Evolutionary conservation across 2,797 vertebrate species (phyloP).

Genomic region (Pygocentrus nattereri): DNA sequence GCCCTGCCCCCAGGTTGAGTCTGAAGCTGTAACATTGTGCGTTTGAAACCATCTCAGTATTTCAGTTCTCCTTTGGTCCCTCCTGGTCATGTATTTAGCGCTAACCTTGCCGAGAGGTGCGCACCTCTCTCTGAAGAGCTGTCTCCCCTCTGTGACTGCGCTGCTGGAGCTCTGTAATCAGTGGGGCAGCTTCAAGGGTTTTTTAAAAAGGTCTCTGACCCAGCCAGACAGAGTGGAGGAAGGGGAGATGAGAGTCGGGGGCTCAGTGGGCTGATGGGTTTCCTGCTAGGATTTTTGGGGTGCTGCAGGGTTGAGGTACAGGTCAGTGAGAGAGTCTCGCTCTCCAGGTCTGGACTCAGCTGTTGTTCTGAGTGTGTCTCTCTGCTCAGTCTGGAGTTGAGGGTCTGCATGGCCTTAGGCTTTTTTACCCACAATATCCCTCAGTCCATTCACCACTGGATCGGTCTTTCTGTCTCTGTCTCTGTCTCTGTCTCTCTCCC

Average conservation of each 20-base stretch:
- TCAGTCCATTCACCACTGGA: too few species aligned
- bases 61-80: slow-evolving; percentile 31
- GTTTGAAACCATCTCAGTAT: slow-evolving; percentile 35
- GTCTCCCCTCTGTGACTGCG: slow-evolving; percentile 8
- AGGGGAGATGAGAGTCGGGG: not conserved
- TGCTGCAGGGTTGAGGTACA: slow-evolving; percentile 29
- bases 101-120: slow-evolving; percentile 53
- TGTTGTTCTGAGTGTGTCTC: not conserved
- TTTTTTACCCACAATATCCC: not conserved
- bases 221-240: not conserved
- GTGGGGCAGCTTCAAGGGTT: slow-evolving; percentile 33
- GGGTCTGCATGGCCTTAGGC: slow-evolving; percentile 36
- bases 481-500: too few species aligned
- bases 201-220: slow-evolving; percentile 33
- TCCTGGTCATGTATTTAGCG: slow-evolving; percentile 27
- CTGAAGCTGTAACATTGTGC: slow-evolving; percentile 24
- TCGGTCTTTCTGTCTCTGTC: too few species aligned
- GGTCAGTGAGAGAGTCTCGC: slow-evolving; percentile 25
- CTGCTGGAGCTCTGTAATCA: slow-evolving; percentile 41
- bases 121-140: slow-evolving; percentile 13
- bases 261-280: slow-evolving; percentile 16
- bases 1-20: slow-evolving; percentile 19
- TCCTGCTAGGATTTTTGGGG: slow-evolving; percentile 3
- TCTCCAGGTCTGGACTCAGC: slow-evolving; percentile 16
- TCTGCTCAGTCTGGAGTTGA: not conserved